Base-by-base conservation (phyloP, 2,113 vertebrate species). In the Tetrax tetrax region DNA sequence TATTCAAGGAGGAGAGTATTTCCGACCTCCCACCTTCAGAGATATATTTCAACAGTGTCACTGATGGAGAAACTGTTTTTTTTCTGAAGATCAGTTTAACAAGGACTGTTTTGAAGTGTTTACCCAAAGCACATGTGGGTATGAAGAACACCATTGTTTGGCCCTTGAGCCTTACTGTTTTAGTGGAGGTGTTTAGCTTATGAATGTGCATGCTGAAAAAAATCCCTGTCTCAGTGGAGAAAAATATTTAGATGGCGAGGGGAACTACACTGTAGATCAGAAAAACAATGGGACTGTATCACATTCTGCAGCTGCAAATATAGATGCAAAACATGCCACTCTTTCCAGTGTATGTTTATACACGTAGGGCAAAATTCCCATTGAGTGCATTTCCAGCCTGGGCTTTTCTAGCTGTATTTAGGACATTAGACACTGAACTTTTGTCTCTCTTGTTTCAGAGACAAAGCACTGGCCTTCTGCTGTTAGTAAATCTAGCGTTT, bases 361-460 rank as follows among this genome's bases (percentile, higher is more conserved):
- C 77, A 89, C 33, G 0, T 69, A 91, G 74, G 77, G 48, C 77
- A 93, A 80, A 95, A 90, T 74, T 83, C 79, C 87, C 82, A 97
- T 94, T 94, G 84, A 97, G 81, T 79, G 85, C 90, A 83, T 92
- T 83, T 93, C 63, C 75, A 94, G 92, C 76, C 85, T 93, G 82
- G 87, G 85, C 82, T 95, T 96, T 96, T 97, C 96, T 97, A 94
- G 87, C 45, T 90, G 50, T 57, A 9, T 95, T 89, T 93, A 97
- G 94, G 66, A 47, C 89, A 57, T 84, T 71, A 71, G 65, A 86
- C 69, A 92, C 64, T 68, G 89, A 69, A 95, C 91, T 96, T 96
- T 89, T 94, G 88, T 96, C 75, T 94, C 92, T 84, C 85, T 96
- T 93, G 87, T 91, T 96, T 93, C 56, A 59, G 91, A 94, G 65